Evolutionary conservation across 2,888 invertebrate genomes (phyloP).

Genomic region (Lasioglossum figueresi): DNA sequence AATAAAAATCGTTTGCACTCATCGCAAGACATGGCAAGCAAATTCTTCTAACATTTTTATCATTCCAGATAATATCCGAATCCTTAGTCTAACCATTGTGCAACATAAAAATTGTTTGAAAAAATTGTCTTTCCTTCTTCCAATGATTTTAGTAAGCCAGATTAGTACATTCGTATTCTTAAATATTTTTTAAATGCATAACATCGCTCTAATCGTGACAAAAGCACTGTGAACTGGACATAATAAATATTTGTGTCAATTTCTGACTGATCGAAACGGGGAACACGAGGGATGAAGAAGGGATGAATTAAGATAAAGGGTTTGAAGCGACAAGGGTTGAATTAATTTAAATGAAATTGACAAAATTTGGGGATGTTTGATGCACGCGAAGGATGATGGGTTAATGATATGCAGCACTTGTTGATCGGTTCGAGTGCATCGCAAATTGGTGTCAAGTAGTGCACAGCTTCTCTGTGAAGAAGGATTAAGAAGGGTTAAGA

Average conservation of each 20-base stretch:
- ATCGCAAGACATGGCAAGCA: not conserved
- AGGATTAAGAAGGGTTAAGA: conserved; percentile 76
- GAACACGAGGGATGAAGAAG: not conserved
- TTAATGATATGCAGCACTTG: conserved; percentile 40
- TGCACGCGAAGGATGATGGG: not conserved
- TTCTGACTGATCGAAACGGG: not conserved
- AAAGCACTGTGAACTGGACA: not conserved
- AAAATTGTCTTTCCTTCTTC: no score
- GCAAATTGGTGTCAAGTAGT: conserved; percentile 62
- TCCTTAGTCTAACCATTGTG: no score
- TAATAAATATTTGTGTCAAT: not conserved
- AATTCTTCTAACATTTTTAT: no score
- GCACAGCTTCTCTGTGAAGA: conserved; percentile 39
- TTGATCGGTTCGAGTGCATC: conserved; percentile 41
- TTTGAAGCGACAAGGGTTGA: not conserved
- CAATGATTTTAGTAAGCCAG: no score
- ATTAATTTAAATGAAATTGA: not conserved
- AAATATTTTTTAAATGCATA: no score
- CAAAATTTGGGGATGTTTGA: not conserved
- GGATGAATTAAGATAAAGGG: not conserved
- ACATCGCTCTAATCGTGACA: not conserved
- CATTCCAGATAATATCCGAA: no score
- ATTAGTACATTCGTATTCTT: no score
- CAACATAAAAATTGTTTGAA: no score
- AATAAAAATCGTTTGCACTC: not conserved